These are phyloP conservation scores for Gasterosteus nipponicus DNA, from an alignment of 2,113 vertebrate genomes.

Conservation along the genomic window DNA sequence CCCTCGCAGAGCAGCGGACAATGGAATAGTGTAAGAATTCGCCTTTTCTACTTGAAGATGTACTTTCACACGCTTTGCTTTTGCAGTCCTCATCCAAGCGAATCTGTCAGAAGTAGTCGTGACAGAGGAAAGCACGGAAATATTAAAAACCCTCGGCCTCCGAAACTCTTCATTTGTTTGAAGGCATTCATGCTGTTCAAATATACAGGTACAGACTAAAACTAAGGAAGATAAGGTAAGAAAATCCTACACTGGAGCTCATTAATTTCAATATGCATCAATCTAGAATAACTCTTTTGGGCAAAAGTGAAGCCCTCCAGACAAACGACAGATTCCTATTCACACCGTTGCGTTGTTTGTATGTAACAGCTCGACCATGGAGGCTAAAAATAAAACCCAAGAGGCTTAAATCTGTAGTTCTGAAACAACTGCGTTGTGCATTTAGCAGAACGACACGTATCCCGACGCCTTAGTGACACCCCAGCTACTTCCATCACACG, in stretches of 20 bases:
- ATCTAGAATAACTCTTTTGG: slow-evolving; percentile 26
- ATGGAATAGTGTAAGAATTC: slow-evolving; percentile 18
- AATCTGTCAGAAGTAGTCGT: background rate
- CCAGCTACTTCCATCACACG: slow-evolving; percentile 17
- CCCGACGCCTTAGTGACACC: background rate
- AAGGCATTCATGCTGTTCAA: slow-evolving; percentile 36
- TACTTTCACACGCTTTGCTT: background rate
- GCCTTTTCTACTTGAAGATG: slow-evolving; percentile 48
- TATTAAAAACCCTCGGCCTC: background rate
- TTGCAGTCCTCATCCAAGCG: slow-evolving; percentile 12
- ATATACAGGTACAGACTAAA: slow-evolving; percentile 23
- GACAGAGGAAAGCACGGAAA: background rate
- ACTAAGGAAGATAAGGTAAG: slow-evolving; percentile 13
- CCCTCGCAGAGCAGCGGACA: slow-evolving; percentile 27
- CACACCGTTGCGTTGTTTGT: slow-evolving; percentile 2
- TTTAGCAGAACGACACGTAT: slow-evolving; percentile 12
- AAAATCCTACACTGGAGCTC: slow-evolving; percentile 26
- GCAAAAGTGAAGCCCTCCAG: slow-evolving; percentile 20
- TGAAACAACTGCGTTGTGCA: background rate
- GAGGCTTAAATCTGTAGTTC: background rate
- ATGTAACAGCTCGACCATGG: slow-evolving; percentile 3
- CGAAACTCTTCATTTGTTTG: background rate
- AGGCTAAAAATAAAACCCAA: background rate
- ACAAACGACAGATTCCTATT: slow-evolving; percentile 18
- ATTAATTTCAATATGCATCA: slow-evolving; percentile 55